Base-by-base conservation (phyloP, 2,888 invertebrate genomes). In the Drosophila atripex region DNA sequence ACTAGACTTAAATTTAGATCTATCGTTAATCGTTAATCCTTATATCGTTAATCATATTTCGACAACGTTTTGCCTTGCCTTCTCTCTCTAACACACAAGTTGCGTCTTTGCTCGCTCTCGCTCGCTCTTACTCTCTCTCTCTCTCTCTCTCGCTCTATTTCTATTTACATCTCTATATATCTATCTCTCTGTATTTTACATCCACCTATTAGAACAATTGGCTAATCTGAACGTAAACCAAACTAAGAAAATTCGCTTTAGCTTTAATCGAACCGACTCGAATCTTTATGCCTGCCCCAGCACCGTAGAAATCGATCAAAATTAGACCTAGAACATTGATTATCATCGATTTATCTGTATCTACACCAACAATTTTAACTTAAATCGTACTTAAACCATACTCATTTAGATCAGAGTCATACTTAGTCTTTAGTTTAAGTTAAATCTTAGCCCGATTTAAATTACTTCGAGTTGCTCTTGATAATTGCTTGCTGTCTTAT, bases 401-500 rank as follows among this genome's bases (percentile, higher is more conserved):
- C 65, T 38, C 52, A 63, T 64, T 12, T 52, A 50, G 63, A 49
- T 32, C 39, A 32, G 55, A 53, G 30, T 18, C 39, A 55, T 66
- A 68, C 69, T 68, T 66, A 66, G 56, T 68, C 35, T 45, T n/a
- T 65, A 64, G 64, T 52, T 64, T 64, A 64, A 65, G 64, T 64
- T 64, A 65, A 46, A 1, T 52, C 38, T 46, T 64, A 65, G 64
- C 63, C 11, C 11, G 9, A 63, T 35, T 61, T 28, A 30, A 47
- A 47, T 12, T 21, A 41, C 21, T 60, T 52, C 38, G 7, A 64
- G 11, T 45, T 63, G 8, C 12, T 11, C 43, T 28, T 28, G 51
- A 43, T 64, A 32, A 52, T 18, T 65, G 66, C 53, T 30, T 50
- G 50, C 50, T 21, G 12, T 50, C 32, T 12, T 35, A 18, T 50